phyloP scores from a whole-genome alignment of 2,113 vertebrate species.

The Coturnix japonica region DNA sequence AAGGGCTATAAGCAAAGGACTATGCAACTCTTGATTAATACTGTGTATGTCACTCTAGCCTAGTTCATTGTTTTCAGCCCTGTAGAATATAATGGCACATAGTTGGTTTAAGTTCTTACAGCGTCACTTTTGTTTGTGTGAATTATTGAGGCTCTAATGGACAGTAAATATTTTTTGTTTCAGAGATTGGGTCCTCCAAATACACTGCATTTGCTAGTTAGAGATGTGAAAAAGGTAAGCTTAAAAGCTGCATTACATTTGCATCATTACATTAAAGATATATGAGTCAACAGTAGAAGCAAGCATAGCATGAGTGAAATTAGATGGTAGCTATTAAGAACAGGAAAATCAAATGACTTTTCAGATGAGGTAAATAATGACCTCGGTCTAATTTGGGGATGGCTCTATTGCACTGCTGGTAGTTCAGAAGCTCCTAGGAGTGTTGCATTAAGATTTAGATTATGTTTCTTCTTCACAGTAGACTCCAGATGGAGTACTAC shows the following conservation, averaged over 20 bases:
- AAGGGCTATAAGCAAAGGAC: neutral
- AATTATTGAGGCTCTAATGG: neutral
- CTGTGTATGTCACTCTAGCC: neutral
- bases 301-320: neutral
- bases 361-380: neutral
- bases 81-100: neutral
- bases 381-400: rapidly evolving
- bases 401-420: neutral
- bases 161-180: conserved; percentile 51
- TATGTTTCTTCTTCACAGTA: neutral
- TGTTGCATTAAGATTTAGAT: neutral
- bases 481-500: neutral
- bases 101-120: neutral
- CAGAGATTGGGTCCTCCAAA: conserved; percentile 95
- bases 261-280: neutral
- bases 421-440: neutral
- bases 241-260: neutral
- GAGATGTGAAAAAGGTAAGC: conserved; percentile 97
- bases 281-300: neutral
- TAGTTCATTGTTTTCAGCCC: neutral
- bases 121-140: neutral
- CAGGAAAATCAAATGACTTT: neutral
- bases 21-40: neutral
- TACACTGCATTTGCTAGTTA: conserved; percentile 90
- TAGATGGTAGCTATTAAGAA: neutral